These are phyloP conservation scores for Rousettus leschenaultii DNA, from an alignment of 2,113 vertebrate species.

Conservation along the genomic window DNA sequence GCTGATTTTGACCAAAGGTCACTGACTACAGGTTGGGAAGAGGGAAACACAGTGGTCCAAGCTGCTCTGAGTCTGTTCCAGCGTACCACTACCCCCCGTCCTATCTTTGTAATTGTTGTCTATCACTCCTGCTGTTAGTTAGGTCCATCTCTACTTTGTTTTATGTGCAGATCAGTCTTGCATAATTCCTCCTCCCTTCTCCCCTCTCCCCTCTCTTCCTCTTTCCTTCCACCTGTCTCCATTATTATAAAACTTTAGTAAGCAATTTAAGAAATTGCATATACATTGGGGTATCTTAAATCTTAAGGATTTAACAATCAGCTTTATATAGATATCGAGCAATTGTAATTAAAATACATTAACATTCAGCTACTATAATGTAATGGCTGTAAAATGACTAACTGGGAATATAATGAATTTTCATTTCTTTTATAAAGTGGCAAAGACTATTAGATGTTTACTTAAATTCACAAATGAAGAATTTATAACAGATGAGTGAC, in stretches of 20 bases:
- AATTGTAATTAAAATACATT: slow-evolving; percentile 62
- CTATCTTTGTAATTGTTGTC: too few species aligned
- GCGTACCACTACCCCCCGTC: fast-evolving
- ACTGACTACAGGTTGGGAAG: neutral
- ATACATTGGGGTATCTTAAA: slow-evolving; percentile 18
- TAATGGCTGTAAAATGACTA: slow-evolving; percentile 74
- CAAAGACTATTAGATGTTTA: slow-evolving; percentile 50
- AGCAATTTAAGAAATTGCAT: slow-evolving; percentile 39
- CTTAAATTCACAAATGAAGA: slow-evolving; percentile 64
- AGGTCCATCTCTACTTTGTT: neutral
- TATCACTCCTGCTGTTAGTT: neutral
- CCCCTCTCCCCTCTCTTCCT: neutral
- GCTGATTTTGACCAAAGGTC: neutral
- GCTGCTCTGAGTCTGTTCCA: fast-evolving
- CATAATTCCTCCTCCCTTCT: neutral
- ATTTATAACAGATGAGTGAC: slow-evolving; percentile 73
- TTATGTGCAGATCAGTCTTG: neutral
- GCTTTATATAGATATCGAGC: neutral
- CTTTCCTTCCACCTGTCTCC: neutral
- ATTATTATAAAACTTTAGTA: neutral
- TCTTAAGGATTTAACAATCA: slow-evolving; percentile 38
- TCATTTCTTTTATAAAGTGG: slow-evolving; percentile 73
- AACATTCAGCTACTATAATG: slow-evolving; percentile 62
- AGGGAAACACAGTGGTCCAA: neutral
- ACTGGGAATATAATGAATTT: slow-evolving; percentile 69